A percentile compares a stretch with the other conserved stretches of the same genome.
Conservation (phyloP, 2,797 vertebrate genomes). For the Anabacerthia variegaticeps region DNA sequence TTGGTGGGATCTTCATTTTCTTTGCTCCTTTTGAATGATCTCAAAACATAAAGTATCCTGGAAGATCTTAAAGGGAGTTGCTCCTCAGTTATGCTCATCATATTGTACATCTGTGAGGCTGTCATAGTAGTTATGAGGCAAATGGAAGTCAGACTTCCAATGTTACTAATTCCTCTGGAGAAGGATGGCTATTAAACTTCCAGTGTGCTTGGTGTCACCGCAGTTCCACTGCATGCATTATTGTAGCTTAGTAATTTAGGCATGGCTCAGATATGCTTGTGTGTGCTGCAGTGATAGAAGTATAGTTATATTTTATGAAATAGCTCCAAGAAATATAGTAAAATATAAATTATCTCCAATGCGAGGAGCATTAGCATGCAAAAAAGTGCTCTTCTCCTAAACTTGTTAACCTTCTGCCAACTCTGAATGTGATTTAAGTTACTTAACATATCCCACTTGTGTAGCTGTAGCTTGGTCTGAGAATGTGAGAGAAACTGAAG, state of each 20-base stretch:
- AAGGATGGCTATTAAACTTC: not conserved
- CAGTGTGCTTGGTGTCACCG: not conserved
- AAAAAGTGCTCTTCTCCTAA: not conserved
- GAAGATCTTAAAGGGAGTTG: not conserved
- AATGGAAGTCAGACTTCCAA: not conserved
- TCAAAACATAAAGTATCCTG: not conserved
- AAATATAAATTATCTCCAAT: not conserved
- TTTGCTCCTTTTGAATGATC: not conserved
- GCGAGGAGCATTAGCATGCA: not conserved
- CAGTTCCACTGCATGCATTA: not conserved
- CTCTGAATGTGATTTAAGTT: not conserved
- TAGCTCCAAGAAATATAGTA: not conserved
- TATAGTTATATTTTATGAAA: not conserved
- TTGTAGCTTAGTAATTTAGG: not conserved
- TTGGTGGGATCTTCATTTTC: not conserved
- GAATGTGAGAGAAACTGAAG: not conserved
- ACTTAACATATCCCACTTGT: not conserved
- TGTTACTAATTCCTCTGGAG: not conserved
- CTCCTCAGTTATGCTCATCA: not conserved
- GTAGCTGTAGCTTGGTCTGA: not conserved
- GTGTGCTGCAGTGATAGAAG: not conserved
- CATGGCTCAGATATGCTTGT: not conserved
- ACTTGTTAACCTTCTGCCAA: not conserved
- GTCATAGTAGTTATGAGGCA: not conserved
- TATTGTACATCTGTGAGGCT: not conserved